Evolutionary conservation across 2,113 vertebrate species (phyloP).

Genomic region (Glaucidium brasilianum): DNA sequence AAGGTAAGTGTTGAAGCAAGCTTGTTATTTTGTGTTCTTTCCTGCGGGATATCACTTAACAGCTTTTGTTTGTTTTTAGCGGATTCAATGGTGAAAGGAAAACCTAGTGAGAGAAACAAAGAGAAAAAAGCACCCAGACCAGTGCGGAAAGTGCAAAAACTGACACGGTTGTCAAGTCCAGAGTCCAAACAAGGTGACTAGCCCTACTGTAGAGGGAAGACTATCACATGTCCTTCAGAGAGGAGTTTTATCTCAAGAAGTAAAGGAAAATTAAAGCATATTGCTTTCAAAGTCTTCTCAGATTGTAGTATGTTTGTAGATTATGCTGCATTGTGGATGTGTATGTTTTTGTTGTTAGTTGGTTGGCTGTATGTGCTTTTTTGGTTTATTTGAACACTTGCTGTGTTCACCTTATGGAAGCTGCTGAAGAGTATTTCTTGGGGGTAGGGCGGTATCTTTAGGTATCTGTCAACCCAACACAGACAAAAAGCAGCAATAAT

Average conservation of each 20-base stretch:
- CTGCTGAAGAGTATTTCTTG: not conserved
- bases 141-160: constrained; percentile 86
- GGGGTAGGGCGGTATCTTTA: not conserved
- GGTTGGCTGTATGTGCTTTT: not conserved
- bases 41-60: not conserved
- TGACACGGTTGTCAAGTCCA: constrained; percentile 70
- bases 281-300: not conserved
- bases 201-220: not conserved
- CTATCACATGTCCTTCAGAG: not conserved
- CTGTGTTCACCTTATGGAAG: not conserved
- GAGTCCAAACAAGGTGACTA: constrained; percentile 84
- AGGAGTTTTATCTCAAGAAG: not conserved
- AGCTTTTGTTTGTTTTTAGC: constrained; percentile 65
- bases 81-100: constrained; percentile 63
- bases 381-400: not conserved
- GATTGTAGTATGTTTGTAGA: not conserved
- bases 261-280: not conserved
- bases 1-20: not conserved
- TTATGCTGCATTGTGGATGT: not conserved
- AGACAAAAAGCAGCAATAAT: not conserved
- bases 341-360: not conserved
- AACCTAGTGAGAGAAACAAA: constrained; percentile 72
- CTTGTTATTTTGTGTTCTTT: not conserved
- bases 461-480: not conserved
- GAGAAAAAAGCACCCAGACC: constrained; percentile 82